Percentiles rank a stretch among this genome's conserved stretches.
phyloP scores from a whole-genome alignment of 2,113 vertebrate species.

The Cepphus grylle region DNA sequence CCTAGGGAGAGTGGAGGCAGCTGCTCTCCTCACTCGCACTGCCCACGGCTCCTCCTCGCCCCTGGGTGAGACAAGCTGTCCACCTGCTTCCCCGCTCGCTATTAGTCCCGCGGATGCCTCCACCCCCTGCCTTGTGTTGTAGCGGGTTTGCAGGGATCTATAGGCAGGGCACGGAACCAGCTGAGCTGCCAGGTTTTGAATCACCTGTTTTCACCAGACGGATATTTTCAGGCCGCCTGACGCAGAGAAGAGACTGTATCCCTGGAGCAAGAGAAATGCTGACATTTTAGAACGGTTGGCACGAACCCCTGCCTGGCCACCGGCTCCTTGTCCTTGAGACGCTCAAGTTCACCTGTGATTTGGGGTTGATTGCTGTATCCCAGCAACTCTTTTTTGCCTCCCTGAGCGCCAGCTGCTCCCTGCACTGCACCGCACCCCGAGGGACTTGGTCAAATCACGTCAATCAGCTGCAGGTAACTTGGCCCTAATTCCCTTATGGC shows the following conservation, averaged over 20 bases:
- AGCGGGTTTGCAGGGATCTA: background rate
- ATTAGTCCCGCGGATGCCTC: background rate
- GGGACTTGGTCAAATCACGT: background rate
- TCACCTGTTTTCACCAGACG: background rate
- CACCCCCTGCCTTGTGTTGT: background rate
- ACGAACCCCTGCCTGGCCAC: background rate
- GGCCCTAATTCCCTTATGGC: background rate
- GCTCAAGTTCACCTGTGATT: background rate
- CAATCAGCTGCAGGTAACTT: background rate
- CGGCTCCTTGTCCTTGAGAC: slow-evolving; percentile 13
- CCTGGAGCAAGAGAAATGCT: background rate
- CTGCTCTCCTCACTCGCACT: background rate
- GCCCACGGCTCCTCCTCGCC: background rate
- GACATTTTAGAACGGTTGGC: background rate
- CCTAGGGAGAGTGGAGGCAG: background rate
- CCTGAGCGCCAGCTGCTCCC: background rate
- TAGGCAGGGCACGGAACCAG: background rate
- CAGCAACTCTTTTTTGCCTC: background rate
- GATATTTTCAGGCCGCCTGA: slow-evolving; percentile 44
- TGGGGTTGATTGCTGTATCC: background rate
- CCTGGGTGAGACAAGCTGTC: background rate
- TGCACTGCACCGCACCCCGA: background rate
- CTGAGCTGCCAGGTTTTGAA: background rate
- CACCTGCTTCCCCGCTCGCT: background rate
- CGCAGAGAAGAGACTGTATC: background rate